Evolutionary conservation across 1,140 invertebrate species (phyloP).

Genomic region (Bradynema listronoti): DNA sequence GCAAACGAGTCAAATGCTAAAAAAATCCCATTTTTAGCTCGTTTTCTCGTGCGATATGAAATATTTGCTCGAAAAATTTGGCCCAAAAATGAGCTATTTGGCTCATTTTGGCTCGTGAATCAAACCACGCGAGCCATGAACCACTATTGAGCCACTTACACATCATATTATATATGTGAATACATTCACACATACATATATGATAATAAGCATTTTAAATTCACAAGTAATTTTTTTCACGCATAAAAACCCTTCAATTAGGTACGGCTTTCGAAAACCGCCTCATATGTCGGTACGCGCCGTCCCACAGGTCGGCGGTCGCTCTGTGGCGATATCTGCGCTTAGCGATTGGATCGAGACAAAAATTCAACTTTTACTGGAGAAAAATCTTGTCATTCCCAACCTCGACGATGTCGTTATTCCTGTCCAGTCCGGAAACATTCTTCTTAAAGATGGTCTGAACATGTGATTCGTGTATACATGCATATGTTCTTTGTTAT

Average conservation of each 20-base stretch:
- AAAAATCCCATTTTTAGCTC: too few species aligned
- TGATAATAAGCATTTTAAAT: background rate
- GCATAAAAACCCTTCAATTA: slow-evolving; percentile 9
- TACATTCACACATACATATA: too few species aligned
- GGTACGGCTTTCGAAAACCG: slow-evolving; percentile 49
- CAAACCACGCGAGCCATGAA: too few species aligned
- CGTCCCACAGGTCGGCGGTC: slow-evolving; percentile 56
- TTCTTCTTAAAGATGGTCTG: slow-evolving; percentile 34
- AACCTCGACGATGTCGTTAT: slow-evolving; percentile 54
- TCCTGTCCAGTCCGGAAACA: slow-evolving; percentile 36
- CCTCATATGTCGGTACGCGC: slow-evolving; percentile 46
- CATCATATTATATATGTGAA: too few species aligned
- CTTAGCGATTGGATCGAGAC: slow-evolving; percentile 54
- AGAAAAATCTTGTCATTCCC: slow-evolving; percentile 54
- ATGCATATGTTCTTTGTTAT: too few species aligned
- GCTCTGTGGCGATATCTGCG: slow-evolving; percentile 47
- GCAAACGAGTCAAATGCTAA: too few species aligned
- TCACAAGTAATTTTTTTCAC: slow-evolving; percentile 1
- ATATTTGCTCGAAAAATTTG: too few species aligned
- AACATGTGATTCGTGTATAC: slow-evolving; percentile 33
- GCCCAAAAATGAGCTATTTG: too few species aligned
- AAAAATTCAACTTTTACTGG: slow-evolving; percentile 40
- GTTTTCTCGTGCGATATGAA: too few species aligned
- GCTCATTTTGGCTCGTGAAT: too few species aligned
- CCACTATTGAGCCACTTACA: too few species aligned